A percentile compares a stretch with the other conserved stretches of the same genome.
Conservation (phyloP, 2,113 vertebrate genomes). For the Psittacus erithacus region DNA sequence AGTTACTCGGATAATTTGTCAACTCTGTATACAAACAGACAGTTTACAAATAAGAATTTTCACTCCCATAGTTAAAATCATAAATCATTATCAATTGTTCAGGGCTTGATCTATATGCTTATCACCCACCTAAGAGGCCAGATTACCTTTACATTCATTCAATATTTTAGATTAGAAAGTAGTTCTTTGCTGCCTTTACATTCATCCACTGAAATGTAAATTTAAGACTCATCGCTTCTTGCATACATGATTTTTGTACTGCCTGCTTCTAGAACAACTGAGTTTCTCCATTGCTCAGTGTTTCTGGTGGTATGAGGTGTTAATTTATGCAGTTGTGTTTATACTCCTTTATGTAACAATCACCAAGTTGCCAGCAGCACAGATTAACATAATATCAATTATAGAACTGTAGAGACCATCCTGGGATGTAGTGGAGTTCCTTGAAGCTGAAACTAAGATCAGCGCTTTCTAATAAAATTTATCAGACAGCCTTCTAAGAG, state of each 20-base stretch:
- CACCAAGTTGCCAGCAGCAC: not conserved
- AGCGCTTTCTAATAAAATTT: not conserved
- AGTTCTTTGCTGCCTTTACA: not conserved
- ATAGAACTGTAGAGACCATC: not conserved
- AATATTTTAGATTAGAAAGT: not conserved
- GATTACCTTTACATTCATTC: conserved; percentile 9
- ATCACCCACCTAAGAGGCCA: conserved; percentile 22
- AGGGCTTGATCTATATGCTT: conserved; percentile 68
- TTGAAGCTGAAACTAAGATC: not conserved
- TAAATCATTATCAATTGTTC: conserved; percentile 69
- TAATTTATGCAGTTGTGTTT: not conserved
- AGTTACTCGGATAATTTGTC: conserved; percentile 66
- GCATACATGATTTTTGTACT: not conserved
- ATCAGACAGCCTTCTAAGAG: not conserved
- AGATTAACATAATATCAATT: not conserved
- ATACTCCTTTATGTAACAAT: not conserved
- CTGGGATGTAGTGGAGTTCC: not conserved
- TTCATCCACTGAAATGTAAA: not conserved
- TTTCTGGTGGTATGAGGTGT: not conserved
- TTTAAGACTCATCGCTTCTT: not conserved
- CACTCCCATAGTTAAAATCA: conserved; percentile 53
- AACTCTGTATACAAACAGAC: conserved; percentile 36
- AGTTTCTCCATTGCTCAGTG: not conserved
- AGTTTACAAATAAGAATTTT: conserved; percentile 66
- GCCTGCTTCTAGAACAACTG: not conserved